Evolutionary conservation across 2,888 invertebrate genomes (phyloP).

Genomic region (Pseudeuparius sepicola): DNA sequence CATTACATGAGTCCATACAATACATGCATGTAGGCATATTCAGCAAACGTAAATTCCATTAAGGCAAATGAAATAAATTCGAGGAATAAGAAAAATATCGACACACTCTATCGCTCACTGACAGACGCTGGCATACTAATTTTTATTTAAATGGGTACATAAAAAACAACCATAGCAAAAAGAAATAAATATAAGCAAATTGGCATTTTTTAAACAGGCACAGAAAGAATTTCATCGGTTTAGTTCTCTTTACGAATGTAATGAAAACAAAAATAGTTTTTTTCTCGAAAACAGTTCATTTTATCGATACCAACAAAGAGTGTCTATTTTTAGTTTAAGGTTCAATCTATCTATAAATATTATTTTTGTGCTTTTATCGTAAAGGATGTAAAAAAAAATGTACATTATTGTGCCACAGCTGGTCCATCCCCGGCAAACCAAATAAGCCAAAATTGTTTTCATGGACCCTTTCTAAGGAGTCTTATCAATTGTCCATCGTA

Average conservation of each 20-base stretch:
- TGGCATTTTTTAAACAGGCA: not conserved
- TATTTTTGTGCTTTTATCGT: too few relatives aligned
- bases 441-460: too few relatives aligned
- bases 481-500: too few relatives aligned
- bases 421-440: too few relatives aligned
- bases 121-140: too few relatives aligned
- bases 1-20: conserved; percentile 14
- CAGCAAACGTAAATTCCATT: conserved; percentile 9
- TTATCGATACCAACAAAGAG: not conserved
- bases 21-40: conserved; percentile 14
- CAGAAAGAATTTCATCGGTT: too few relatives aligned
- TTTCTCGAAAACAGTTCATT: conserved; percentile 1
- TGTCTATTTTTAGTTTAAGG: not conserved
- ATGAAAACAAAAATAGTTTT: not conserved
- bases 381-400: too few relatives aligned
- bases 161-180: not conserved
- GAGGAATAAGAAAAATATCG: conserved; percentile 1
- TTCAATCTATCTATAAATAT: conserved; percentile 1
- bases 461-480: too few relatives aligned
- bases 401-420: too few relatives aligned
- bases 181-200: too few relatives aligned
- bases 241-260: too few relatives aligned
- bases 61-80: not conserved
- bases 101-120: too few relatives aligned
- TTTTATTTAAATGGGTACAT: conserved; percentile 3